phyloP scores from a whole-genome alignment of 2,797 vertebrate genomes.

The Microtus californicus region DNA sequence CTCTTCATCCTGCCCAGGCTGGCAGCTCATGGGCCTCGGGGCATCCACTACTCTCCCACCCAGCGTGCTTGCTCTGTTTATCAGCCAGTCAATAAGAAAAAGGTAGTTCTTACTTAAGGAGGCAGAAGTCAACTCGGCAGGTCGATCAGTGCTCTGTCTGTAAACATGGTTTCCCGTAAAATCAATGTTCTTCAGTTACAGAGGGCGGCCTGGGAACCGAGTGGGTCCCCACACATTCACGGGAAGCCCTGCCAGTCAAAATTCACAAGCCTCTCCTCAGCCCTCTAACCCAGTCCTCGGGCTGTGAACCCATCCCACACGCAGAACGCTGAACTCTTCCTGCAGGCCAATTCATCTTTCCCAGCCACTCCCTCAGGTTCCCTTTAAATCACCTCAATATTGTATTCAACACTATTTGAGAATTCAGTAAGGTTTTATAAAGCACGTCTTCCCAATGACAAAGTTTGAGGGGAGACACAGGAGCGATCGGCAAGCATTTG shows the following conservation, averaged over 20 bases:
- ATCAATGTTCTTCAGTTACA: constrained; percentile 99
- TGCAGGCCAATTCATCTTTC: background rate
- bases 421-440: background rate
- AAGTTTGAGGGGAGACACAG: background rate
- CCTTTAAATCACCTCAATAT: background rate
- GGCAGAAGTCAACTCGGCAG: constrained; percentile 98
- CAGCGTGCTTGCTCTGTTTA: constrained; percentile 86
- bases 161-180: constrained; percentile 99
- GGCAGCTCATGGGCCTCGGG: background rate
- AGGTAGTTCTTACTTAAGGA: constrained; percentile 96
- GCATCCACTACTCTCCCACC: constrained; percentile 70
- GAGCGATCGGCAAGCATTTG: background rate
- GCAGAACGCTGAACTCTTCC: background rate
- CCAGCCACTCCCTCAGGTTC: background rate
- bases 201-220: constrained; percentile 84
- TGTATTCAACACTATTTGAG: background rate
- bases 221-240: constrained; percentile 57
- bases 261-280: background rate
- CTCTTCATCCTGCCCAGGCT: background rate
- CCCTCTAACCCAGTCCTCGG: background rate
- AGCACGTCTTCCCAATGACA: background rate
- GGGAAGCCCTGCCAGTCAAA: background rate
- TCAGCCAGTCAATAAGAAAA: constrained; percentile 92
- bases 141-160: constrained; percentile 99
- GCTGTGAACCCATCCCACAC: background rate